phyloP scores from a whole-genome alignment of 2,888 invertebrate genomes.

The Melinopterus prodromus region DNA sequence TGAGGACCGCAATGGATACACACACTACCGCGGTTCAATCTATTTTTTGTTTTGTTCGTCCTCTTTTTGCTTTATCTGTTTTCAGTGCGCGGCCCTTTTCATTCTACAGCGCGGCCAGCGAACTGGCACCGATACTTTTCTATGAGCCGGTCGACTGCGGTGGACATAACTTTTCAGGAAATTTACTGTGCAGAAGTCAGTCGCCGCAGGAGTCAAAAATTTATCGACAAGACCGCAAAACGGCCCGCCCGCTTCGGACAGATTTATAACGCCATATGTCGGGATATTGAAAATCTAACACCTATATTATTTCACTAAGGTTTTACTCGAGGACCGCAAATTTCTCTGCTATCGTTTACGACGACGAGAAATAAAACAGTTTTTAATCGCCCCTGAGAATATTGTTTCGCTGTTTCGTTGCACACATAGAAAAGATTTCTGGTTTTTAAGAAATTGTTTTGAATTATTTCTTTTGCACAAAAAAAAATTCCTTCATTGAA shows the following conservation, averaged over 20 bases:
- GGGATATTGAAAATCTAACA: slow-evolving; percentile 21
- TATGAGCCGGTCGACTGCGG: slow-evolving; percentile 15
- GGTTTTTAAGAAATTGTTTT: no score
- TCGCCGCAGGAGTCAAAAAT: slow-evolving; percentile 21
- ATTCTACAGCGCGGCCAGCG: not conserved
- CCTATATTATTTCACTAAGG: not conserved
- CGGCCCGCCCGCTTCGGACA: slow-evolving; percentile 13
- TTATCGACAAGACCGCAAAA: slow-evolving; percentile 16
- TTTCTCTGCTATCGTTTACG: no score
- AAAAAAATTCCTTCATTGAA: no score
- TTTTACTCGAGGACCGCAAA: no score
- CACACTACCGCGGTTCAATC: not conserved
- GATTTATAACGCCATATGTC: slow-evolving; percentile 16
- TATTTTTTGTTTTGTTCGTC: not conserved
- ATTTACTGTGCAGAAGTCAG: slow-evolving; percentile 19
- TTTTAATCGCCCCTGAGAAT: no score
- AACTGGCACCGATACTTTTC: not conserved
- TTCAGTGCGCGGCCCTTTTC: slow-evolving; percentile 1
- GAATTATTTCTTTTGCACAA: no score
- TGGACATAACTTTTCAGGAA: slow-evolving; percentile 21
- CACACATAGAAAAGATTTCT: no score
- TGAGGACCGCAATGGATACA: slow-evolving; percentile 19
- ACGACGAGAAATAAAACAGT: no score
- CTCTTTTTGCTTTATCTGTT: not conserved
- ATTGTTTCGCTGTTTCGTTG: no score